Percentiles rank a stretch among this genome's conserved stretches.
phyloP scores from a whole-genome alignment of 2,797 vertebrate genomes.

The Sebastes taczanowskii region DNA sequence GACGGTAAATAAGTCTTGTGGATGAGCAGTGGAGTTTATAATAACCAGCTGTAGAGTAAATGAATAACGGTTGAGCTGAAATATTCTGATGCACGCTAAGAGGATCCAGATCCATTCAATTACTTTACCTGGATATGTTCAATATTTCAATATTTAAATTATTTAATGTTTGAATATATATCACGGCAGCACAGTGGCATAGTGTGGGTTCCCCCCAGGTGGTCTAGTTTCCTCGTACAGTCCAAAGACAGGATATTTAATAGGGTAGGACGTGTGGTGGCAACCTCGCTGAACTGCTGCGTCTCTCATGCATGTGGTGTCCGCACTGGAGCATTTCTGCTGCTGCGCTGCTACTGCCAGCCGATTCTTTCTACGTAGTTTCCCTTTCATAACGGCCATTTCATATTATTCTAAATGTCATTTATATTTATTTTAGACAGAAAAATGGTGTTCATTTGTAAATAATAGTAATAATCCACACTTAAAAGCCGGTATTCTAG shows the following conservation, averaged over 20 bases:
- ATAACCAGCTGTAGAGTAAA: conserved; percentile 23
- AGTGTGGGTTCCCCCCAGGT: not conserved
- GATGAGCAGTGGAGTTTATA: not conserved
- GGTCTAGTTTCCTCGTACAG: not conserved
- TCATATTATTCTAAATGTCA: no score
- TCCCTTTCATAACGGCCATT: no score
- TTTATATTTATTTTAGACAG: no score
- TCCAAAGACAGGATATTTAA: not conserved
- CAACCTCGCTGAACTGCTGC: no score
- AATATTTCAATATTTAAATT: not conserved
- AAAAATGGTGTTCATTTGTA: not conserved
- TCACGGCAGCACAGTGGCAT: not conserved
- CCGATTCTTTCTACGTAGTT: no score
- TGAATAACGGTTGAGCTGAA: not conserved
- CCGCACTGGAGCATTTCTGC: no score
- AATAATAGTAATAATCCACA: not conserved
- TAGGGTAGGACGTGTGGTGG: not conserved
- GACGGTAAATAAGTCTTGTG: conserved; percentile 11
- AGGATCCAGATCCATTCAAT: conserved; percentile 1
- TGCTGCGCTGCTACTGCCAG: no score
- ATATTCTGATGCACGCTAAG: not conserved
- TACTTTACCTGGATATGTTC: not conserved
- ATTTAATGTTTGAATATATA: not conserved
- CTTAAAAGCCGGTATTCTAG: no score
- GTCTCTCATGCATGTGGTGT: no score